Evolutionary conservation across 2,113 vertebrate species (phyloP), one percentile per base, ranked within the genome.

Genomic region (Periophthalmus modestus): DNA sequence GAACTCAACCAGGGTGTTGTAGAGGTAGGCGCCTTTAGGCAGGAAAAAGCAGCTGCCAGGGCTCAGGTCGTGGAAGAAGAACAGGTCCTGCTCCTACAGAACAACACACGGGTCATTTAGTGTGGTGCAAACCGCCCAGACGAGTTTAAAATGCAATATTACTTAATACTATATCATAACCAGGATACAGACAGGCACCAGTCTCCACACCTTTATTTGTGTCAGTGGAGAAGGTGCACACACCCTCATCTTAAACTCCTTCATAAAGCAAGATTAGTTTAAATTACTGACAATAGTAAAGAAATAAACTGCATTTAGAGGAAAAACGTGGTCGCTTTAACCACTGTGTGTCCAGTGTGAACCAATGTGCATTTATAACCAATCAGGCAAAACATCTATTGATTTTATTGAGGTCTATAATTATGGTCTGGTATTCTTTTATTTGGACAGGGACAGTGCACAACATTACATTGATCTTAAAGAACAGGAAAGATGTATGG

Each of bases 31-130:
- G 81, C 98, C 98, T 75, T 98, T 99, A 0, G 97, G 97, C 84
- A 99, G 87, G 89, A 99, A 99, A 84, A 99, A 99, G 85, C 98
- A 99, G 90, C 97, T 98, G 66, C 98, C 98, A 61, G 98, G 98
- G 85, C 97, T 99, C 80, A 99, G 93, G 65, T 99, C 97, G 76
- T 99, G 98, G 84, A 99, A 99, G 94, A 99, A 99, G 92, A 96
- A 99, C 1, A 99, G 90, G 72, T 99, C 98, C 87, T 99, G 97
- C 72, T 99, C 97, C 98, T 99, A 80, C n/a, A 74, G 69, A 19
- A 46, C 52, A 78, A 78, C 24, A 48, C 65, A 78, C 36, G 43
- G 2, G 12, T 52, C 54, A 76, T n/a, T 83, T 73, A 73, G 39
- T 33, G 24, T 47, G 36, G 54, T 19, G 16, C 36, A 14, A 16